Conservation (phyloP, 2,797 vertebrate species). For the Ptychadena robeensis region DNA sequence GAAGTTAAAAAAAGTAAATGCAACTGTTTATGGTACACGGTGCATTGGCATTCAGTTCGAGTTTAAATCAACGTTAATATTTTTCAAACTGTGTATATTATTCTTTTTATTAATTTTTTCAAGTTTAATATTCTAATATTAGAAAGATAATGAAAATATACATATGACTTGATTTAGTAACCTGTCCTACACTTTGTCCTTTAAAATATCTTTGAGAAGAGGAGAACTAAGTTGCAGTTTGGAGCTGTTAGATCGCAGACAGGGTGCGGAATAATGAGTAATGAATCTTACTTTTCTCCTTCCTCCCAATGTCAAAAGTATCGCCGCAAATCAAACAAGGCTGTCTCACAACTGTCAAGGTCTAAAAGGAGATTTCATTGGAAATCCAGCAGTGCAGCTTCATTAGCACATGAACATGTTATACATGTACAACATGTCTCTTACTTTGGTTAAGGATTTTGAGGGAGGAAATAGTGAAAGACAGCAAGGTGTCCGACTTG, state of each 20-base stretch:
- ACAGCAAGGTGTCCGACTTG: neutral
- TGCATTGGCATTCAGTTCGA: too few relatives aligned
- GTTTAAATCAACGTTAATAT: too few relatives aligned
- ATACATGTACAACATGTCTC: neutral
- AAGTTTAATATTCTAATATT: neutral
- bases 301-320: conserved; percentile 39
- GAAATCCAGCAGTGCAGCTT: conserved; percentile 9
- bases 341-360: conserved; percentile 21
- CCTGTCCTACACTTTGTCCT: conserved; percentile 48
- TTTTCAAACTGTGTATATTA: too few relatives aligned
- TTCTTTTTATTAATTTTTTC: too few relatives aligned
- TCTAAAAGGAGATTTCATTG: conserved; percentile 26
- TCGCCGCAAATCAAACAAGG: conserved; percentile 30
- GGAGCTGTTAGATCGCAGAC: conserved; percentile 32
- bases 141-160: neutral
- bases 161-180: neutral
- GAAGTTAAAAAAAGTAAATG: neutral
- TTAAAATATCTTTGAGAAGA: conserved; percentile 37
- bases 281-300: conserved; percentile 29
- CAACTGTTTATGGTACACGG: too few relatives aligned
- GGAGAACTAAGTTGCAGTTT: conserved; percentile 23
- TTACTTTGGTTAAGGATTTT: neutral
- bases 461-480: too few relatives aligned
- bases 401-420: conserved; percentile 3
- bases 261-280: conserved; percentile 40